Base-by-base conservation (phyloP, 2,797 vertebrate species). In the Hemibagrus guttatus region DNA sequence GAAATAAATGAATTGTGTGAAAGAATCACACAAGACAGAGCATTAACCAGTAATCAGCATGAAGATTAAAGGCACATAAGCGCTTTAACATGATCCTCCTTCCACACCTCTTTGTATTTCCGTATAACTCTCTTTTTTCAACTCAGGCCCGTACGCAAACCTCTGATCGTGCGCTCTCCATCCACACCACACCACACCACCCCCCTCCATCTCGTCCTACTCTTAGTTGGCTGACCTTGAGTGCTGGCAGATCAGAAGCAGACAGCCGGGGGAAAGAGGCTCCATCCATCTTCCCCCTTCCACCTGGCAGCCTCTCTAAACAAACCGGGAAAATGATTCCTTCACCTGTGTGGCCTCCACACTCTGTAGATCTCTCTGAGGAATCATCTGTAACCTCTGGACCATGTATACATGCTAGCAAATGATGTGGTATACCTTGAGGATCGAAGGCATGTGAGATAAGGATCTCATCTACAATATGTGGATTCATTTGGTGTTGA, bases 171-270 rank as follows among this genome's bases (percentile, higher is more conserved):
- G 31, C 71, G 79, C 68, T 39, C 64, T 83, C 68, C 87, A 49
- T 49, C 46, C 6, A 49, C 46, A 49, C 46, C 46, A 76, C 54
- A 56, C 83, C 84, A 66, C 89, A 81, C 26, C 85, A 78, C 91
- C 90, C 89, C 90, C 88, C 91, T 91, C 91, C 89, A 84, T 87
- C 90, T 89, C 46, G 49, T 28, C 49, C 81, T 39, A 63, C 78
- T 86, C 86, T 89, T 64, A 84, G 90, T 92, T 94, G 93, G 92
- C 93, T 94, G 94, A 95, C 95, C 95, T 95, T 95, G 94, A 92
- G 93, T 88, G 49, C 85, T 94, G 92, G 94, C 89, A 75, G 92
- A 93, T 91, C 92, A 91, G 91, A 94, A 90, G 91, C 93, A 92
- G 93, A 92, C 94, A 93, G 92, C 82, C 86, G 17, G 64, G 84